Evolutionary conservation across 2,113 vertebrate genomes (phyloP).

Genomic region (Pheucticus melanocephalus): DNA sequence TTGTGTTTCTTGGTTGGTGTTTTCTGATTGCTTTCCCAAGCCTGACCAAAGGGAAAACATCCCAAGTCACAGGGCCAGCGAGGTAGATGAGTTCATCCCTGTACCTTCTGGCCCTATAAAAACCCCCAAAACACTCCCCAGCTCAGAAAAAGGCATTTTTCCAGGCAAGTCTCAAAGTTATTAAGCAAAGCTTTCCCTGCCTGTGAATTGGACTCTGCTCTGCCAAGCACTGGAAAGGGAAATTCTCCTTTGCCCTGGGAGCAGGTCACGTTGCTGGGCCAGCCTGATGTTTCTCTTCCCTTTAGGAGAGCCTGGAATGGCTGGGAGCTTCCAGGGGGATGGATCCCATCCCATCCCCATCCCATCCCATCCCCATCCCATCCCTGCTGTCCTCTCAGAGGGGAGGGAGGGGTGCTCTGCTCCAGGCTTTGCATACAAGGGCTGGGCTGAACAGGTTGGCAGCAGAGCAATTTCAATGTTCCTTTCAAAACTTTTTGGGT

Average conservation of each 20-base stretch:
- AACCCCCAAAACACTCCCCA: not conserved
- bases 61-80: not conserved
- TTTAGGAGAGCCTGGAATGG: not conserved
- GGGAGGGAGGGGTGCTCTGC: not conserved
- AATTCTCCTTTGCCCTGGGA: not conserved
- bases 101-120: not conserved
- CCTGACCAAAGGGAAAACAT: not conserved
- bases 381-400: not conserved
- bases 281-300: not conserved
- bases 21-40: not conserved
- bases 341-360: not conserved
- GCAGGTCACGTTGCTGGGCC: not conserved
- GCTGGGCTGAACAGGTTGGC: not conserved
- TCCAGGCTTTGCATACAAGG: not conserved
- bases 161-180: not conserved
- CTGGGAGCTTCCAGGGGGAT: not conserved
- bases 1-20: not conserved
- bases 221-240: not conserved
- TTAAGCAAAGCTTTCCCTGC: not conserved
- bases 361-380: not conserved
- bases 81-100: not conserved
- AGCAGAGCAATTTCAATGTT: not conserved
- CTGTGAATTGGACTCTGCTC: not conserved
- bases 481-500: not conserved
- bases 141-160: not conserved